These are phyloP conservation scores for Lapara coniferarum DNA, from an alignment of 2,888 invertebrate genomes.

Conservation along the genomic window DNA sequence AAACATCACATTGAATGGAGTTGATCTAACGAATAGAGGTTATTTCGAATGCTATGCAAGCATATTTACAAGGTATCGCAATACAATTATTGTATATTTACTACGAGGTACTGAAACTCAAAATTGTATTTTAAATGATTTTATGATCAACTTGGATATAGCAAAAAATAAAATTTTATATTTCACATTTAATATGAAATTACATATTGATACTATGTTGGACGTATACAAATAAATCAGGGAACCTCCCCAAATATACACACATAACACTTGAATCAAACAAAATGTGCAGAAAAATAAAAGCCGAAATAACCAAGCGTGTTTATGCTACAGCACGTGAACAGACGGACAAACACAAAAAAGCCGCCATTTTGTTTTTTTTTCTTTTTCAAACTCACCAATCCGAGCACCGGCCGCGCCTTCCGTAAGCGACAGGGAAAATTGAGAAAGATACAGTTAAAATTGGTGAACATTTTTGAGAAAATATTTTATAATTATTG, in stretches of 20 bases:
- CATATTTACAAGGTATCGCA: not conserved
- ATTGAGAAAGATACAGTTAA: constrained; percentile 58
- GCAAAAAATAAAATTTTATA: too few species aligned
- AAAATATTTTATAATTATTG: constrained; percentile 12
- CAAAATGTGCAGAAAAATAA: constrained; percentile 40
- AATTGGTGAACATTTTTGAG: constrained; percentile 26
- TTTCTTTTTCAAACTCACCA: constrained; percentile 79
- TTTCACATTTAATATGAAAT: too few species aligned
- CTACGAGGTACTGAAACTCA: not conserved
- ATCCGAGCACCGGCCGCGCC: constrained; percentile 87
- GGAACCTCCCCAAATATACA: not conserved
- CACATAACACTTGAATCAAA: not conserved
- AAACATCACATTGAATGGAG: constrained; percentile 10
- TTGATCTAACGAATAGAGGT: not conserved
- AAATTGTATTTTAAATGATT: too few species aligned
- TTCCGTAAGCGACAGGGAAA: constrained; percentile 68
- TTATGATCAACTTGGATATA: too few species aligned
- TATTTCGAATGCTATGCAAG: not conserved
- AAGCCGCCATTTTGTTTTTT: constrained; percentile 55
- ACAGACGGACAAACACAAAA: constrained; percentile 55
- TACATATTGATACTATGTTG: too few species aligned
- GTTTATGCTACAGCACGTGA: constrained; percentile 45
- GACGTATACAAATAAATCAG: not conserved
- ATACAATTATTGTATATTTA: not conserved
- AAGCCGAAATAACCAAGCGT: constrained; percentile 65